Conservation (phyloP, 2,888 invertebrate species). For the Pristionchus maxplancki region DNA sequence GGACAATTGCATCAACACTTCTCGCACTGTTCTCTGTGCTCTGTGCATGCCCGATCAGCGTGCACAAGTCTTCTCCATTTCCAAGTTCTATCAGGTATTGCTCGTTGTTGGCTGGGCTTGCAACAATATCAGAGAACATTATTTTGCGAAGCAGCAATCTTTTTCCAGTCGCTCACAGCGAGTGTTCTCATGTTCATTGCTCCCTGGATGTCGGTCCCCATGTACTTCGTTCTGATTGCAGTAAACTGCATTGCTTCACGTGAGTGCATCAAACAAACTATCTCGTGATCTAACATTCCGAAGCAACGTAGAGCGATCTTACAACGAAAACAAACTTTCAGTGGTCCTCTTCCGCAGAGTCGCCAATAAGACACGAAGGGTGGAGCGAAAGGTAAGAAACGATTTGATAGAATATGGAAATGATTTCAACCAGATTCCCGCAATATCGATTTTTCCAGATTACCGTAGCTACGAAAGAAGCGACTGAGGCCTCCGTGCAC, state of each 20-base stretch:
- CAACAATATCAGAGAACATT: not conserved
- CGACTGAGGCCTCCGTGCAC: not conserved
- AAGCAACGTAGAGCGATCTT: not conserved
- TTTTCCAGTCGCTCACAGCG: constrained; percentile 36
- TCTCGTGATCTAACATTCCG: not conserved
- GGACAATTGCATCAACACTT: constrained; percentile 45
- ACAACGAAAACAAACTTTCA: not conserved
- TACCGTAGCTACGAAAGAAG: not conserved
- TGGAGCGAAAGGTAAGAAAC: constrained; percentile 36
- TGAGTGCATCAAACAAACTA: not conserved
- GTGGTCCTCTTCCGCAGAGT: constrained; percentile 19
- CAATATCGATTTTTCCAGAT: no score
- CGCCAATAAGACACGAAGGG: not conserved
- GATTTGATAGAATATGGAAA: not conserved
- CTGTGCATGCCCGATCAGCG: constrained; percentile 45
- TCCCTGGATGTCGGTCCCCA: constrained; percentile 48
- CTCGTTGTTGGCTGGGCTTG: no score
- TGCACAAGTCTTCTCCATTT: constrained; percentile 50
- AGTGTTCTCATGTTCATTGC: constrained; percentile 47
- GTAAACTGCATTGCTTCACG: not conserved
- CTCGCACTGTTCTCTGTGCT: constrained; percentile 44
- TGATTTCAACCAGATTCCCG: no score
- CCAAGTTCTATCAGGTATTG: constrained; percentile 53
- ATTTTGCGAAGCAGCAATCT: not conserved
- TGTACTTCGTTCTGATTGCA: constrained; percentile 22